These are phyloP conservation scores for Cosmia pyralina DNA, from an alignment of 2,888 invertebrate species.

Conservation along the genomic window DNA sequence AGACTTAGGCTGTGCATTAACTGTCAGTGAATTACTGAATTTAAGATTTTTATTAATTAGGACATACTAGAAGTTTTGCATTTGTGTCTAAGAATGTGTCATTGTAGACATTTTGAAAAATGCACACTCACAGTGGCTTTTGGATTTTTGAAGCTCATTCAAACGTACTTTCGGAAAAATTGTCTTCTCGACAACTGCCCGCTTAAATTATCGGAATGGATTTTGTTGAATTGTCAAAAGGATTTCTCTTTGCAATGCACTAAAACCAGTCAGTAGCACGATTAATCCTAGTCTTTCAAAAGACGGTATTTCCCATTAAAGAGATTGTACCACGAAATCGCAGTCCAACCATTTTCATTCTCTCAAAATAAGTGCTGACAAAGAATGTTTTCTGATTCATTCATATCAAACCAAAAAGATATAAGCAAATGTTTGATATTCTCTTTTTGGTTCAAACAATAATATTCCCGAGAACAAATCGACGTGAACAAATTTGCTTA, in stretches of 20 bases:
- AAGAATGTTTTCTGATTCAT: slow-evolving; percentile 15
- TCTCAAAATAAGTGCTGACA: neutral
- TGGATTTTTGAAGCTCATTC: neutral
- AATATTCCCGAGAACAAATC: slow-evolving; percentile 38
- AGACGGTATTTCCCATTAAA: slow-evolving; percentile 14
- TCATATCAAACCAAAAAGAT: slow-evolving; percentile 21
- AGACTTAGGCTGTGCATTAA: no score
- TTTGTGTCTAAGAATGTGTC: neutral
- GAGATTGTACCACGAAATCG: slow-evolving; percentile 25
- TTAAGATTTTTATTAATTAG: no score
- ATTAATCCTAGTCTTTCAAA: slow-evolving; percentile 43
- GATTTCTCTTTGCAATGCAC: slow-evolving; percentile 17
- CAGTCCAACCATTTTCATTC: slow-evolving; percentile 18
- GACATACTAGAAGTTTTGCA: no score
- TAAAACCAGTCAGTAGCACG: slow-evolving; percentile 20
- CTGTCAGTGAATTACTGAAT: no score
- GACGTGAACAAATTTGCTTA: slow-evolving; percentile 55
- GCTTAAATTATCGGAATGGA: slow-evolving; percentile 14
- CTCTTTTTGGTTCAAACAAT: slow-evolving; percentile 49
- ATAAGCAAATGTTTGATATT: slow-evolving; percentile 38
- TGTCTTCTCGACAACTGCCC: neutral
- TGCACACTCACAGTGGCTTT: neutral
- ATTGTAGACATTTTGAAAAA: neutral
- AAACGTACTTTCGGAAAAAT: neutral
- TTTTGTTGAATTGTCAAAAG: slow-evolving; percentile 36